Conservation (phyloP, 2,113 vertebrate genomes). For the Taurulus bubalis region DNA sequence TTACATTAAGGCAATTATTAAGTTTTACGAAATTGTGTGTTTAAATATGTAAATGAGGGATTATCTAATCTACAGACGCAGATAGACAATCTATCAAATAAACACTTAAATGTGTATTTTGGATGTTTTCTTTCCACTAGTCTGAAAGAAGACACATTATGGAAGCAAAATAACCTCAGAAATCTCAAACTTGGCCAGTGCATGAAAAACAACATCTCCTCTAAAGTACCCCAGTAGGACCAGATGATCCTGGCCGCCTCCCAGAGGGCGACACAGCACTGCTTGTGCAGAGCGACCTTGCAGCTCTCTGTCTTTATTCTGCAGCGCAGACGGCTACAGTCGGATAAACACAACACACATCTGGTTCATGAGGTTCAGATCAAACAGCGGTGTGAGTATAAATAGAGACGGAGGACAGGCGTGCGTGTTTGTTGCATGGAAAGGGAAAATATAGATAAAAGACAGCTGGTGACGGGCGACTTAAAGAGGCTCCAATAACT, state of each 20-base stretch:
- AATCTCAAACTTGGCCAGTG: neutral
- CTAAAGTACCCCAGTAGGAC: neutral
- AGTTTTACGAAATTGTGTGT: too few relatives aligned
- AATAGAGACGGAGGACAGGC: constrained; percentile 27
- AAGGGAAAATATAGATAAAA: neutral
- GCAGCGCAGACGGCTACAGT: neutral
- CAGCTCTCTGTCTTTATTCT: constrained; percentile 10
- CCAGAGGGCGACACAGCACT: constrained; percentile 2
- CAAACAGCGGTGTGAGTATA: constrained; percentile 35
- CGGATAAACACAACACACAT: constrained; percentile 10
- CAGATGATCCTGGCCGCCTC: neutral
- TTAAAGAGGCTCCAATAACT: neutral
- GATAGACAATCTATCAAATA: neutral
- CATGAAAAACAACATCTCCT: neutral
- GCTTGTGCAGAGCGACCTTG: constrained; percentile 25
- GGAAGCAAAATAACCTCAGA: neutral
- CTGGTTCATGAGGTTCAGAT: constrained; percentile 28
- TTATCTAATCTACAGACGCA: too few relatives aligned
- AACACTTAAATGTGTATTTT: neutral
- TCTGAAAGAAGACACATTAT: too few relatives aligned
- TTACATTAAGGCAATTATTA: neutral
- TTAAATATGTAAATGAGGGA: too few relatives aligned
- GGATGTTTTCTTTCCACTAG: neutral
- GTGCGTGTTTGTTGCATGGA: constrained; percentile 15
- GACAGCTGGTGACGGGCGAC: neutral